phyloP scores from a whole-genome alignment of 1,140 invertebrate species.

The Musca domestica region DNA sequence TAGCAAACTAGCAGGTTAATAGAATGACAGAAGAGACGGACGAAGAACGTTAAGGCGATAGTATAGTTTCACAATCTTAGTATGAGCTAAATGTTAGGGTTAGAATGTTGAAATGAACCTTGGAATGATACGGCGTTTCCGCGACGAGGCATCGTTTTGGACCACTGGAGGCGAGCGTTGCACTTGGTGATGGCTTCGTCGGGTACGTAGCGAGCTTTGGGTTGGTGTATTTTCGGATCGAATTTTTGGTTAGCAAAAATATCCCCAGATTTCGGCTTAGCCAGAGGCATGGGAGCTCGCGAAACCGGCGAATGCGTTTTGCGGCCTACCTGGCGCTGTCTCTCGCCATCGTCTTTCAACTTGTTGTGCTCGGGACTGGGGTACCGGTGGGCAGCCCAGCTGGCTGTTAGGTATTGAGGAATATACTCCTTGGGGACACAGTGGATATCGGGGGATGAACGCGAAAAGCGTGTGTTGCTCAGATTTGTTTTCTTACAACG shows the following conservation, averaged over 20 bases:
- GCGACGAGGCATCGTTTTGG: slow-evolving; percentile 32
- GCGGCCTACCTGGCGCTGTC: background rate
- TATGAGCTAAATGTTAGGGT: background rate
- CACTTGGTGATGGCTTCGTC: slow-evolving; percentile 35
- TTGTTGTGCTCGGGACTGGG: slow-evolving; percentile 65
- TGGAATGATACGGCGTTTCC: slow-evolving; percentile 46
- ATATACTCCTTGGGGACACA: slow-evolving; percentile 63
- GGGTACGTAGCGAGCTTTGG: slow-evolving; percentile 75
- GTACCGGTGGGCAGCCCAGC: slow-evolving; percentile 74
- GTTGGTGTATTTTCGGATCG: slow-evolving; percentile 71
- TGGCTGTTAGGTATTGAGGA: slow-evolving; percentile 70
- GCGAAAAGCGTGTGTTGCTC: slow-evolving; percentile 57
- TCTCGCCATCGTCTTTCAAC: background rate
- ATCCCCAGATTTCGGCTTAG: slow-evolving; percentile 46
- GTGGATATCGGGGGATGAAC: slow-evolving; percentile 74
- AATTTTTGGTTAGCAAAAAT: slow-evolving; percentile 68
- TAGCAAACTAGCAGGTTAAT: too few species aligned
- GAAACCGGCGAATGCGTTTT: background rate
- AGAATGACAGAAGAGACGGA: background rate
- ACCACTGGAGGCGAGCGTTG: slow-evolving; percentile 4
- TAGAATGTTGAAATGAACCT: slow-evolving; percentile 35
- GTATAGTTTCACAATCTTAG: background rate
- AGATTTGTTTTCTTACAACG: slow-evolving; percentile 50
- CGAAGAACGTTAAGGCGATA: background rate
- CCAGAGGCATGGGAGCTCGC: slow-evolving; percentile 22